Percentiles rank a stretch among this genome's conserved stretches.
Evolutionary conservation across 2,888 invertebrate genomes (phyloP).

Genomic region (Mesochorus sp.): DNA sequence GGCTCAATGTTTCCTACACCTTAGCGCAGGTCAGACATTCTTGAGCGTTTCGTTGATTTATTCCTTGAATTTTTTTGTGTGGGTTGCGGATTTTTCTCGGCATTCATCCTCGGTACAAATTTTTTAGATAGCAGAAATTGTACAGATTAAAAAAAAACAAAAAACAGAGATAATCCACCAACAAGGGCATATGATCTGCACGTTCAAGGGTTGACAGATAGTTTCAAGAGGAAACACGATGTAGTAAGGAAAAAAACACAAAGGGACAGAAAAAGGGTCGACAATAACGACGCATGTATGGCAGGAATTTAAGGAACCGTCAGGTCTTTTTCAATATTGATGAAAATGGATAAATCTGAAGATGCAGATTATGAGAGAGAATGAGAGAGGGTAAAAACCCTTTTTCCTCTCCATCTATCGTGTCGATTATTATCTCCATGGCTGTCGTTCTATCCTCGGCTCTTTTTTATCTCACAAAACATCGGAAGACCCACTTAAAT

Average conservation of each 20-base stretch:
- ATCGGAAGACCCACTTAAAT: conserved; percentile 77
- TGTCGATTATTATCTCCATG: conserved; percentile 57
- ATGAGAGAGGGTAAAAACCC: conserved; percentile 63
- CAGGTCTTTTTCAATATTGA: conserved; percentile 54
- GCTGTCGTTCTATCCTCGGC: conserved; percentile 14
- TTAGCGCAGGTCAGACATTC: conserved; percentile 20
- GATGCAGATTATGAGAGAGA: conserved; percentile 68
- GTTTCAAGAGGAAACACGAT: neutral
- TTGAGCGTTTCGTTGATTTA: conserved; percentile 14
- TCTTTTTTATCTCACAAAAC: conserved; percentile 72
- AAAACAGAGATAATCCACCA: too few relatives aligned
- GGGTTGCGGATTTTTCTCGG: too few relatives aligned
- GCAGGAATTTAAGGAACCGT: conserved; percentile 58
- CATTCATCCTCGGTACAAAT: too few relatives aligned
- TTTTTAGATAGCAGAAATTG: too few relatives aligned
- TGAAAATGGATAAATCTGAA: conserved; percentile 16
- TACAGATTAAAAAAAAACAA: too few relatives aligned
- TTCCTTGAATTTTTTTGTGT: too few relatives aligned
- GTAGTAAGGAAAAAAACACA: neutral
- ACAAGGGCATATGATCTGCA: neutral
- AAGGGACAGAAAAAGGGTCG: conserved; percentile 21
- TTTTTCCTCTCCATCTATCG: conserved; percentile 62
- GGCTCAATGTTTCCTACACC: too few relatives aligned
- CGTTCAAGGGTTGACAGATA: neutral
- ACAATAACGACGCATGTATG: conserved; percentile 21